Evolutionary conservation across 1,140 invertebrate genomes (phyloP).

Genomic region (Drosophila equinoxialis): DNA sequence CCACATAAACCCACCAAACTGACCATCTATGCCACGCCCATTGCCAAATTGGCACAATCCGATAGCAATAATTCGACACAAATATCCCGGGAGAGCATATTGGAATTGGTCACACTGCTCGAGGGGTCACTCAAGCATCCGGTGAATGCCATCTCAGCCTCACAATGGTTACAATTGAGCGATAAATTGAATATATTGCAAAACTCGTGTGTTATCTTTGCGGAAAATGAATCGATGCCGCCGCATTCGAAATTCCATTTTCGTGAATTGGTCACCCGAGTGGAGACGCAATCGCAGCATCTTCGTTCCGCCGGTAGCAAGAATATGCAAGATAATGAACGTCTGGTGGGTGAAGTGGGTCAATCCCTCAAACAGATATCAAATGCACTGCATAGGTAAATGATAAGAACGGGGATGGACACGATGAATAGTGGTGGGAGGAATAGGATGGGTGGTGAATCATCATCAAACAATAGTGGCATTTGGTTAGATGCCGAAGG

Average conservation of each 20-base stretch:
- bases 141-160: slow-evolving; percentile 85
- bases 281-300: slow-evolving; percentile 91
- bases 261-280: slow-evolving; percentile 90
- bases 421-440: slow-evolving; percentile 32
- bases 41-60: slow-evolving; percentile 78
- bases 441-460: slow-evolving; percentile 14
- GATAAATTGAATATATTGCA: slow-evolving; percentile 92
- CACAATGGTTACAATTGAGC: slow-evolving; percentile 91
- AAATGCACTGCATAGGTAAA: slow-evolving; percentile 91
- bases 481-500: slow-evolving; percentile 80
- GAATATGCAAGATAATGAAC: slow-evolving; percentile 88
- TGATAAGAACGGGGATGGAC: slow-evolving; percentile 82
- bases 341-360: slow-evolving; percentile 89
- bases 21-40: slow-evolving; percentile 85
- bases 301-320: slow-evolving; percentile 89
- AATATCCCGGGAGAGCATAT: slow-evolving; percentile 86
- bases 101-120: slow-evolving; percentile 88
- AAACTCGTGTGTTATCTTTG: slow-evolving; percentile 89
- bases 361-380: slow-evolving; percentile 92
- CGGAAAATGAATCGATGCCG: slow-evolving; percentile 88
- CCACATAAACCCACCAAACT: slow-evolving; percentile 86
- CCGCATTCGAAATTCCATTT: slow-evolving; percentile 95
- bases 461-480: slow-evolving; percentile 8
- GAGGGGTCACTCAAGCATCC: slow-evolving; percentile 87
- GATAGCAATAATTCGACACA: slow-evolving; percentile 69